A percentile compares a stretch with the other conserved stretches of the same genome.
These are phyloP conservation scores for Dolichotis patagonum DNA, from an alignment of 2,113 vertebrate genomes.

Conservation along the genomic window DNA sequence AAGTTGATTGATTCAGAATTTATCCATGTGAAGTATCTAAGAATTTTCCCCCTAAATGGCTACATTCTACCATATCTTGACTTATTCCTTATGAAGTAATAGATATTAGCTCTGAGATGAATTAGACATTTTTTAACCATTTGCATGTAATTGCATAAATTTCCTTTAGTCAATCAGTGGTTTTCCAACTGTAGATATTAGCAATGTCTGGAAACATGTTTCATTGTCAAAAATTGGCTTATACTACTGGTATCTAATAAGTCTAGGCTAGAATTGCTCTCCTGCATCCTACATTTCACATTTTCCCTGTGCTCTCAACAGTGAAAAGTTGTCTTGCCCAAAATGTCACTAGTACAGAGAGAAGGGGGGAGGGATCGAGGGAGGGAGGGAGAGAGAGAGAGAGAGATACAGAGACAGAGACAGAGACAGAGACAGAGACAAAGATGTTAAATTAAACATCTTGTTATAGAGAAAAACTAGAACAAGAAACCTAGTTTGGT, in stretches of 20 bases:
- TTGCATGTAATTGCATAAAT: neutral
- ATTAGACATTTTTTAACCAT: neutral
- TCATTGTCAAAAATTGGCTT: neutral
- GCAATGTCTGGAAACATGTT: neutral
- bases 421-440: neutral
- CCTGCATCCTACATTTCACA: neutral
- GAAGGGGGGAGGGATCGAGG: no score
- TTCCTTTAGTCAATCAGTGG: neutral
- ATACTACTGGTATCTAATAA: neutral
- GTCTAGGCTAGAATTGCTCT: neutral
- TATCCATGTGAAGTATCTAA: neutral
- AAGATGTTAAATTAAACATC: neutral
- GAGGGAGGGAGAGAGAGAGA: no score
- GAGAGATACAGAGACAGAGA: neutral
- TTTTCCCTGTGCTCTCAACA: accelerated
- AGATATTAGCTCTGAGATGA: neutral
- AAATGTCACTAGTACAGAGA: neutral
- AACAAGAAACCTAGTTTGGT: neutral
- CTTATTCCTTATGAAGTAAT: neutral
- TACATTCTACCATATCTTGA: neutral
- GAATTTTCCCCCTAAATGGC: neutral
- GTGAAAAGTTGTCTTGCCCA: neutral
- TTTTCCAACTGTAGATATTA: neutral
- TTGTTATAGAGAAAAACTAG: neutral
- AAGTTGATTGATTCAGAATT: neutral